Evolutionary conservation across 1,140 invertebrate genomes (phyloP).

Genomic region (Diuraphis noxia): DNA sequence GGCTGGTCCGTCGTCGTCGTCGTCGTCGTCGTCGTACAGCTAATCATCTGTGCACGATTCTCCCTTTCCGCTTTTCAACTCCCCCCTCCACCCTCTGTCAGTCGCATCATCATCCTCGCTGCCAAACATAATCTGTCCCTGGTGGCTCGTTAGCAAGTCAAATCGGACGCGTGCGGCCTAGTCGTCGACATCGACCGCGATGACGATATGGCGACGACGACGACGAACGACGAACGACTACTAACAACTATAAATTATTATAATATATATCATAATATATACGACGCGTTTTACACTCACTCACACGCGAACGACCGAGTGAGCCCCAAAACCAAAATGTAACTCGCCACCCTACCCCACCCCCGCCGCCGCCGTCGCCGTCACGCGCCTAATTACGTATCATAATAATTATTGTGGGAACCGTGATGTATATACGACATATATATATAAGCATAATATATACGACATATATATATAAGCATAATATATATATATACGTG

Average conservation of each 20-base stretch:
- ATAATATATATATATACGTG: not conserved
- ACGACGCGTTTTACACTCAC: not conserved
- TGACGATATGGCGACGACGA: not conserved
- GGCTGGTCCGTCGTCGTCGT: not conserved
- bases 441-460: not conserved
- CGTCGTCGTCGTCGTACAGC: not conserved
- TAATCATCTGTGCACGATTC: constrained; percentile 13
- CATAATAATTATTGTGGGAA: constrained; percentile 36
- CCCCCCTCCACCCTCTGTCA: not conserved
- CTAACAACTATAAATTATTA: constrained; percentile 8
- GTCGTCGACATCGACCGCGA: not conserved
- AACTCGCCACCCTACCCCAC: not conserved
- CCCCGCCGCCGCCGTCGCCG: not conserved
- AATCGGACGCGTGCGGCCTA: constrained; percentile 36
- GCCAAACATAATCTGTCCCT: constrained; percentile 4
- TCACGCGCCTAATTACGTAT: constrained; percentile 19
- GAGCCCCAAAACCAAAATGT: not conserved
- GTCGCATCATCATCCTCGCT: too few relatives aligned
- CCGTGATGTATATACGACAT: not conserved
- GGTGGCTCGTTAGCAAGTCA: constrained; percentile 51
- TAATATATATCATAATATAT: too few relatives aligned
- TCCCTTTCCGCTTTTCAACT: not conserved
- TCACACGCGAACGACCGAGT: not conserved
- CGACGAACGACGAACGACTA: not conserved
- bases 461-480: not conserved